Base-by-base conservation (phyloP, 2,113 vertebrate species). In the Leptobrachium leishanense region DNA sequence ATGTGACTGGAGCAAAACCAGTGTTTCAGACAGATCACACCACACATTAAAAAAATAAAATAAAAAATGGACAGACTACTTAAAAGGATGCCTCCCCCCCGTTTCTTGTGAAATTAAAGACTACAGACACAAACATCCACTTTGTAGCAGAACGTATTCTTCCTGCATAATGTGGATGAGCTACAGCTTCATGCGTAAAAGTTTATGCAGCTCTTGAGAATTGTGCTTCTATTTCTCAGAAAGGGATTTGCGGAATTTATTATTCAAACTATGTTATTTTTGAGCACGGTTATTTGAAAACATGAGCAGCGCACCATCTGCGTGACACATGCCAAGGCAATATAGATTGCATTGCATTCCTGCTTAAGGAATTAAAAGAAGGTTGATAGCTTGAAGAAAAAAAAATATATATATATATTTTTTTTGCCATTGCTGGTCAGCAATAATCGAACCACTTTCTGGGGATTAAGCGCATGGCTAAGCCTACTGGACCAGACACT, bases 391-490 rank as follows among this genome's bases (percentile, higher is more conserved):
- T 90, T 87, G 88, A 88, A 87, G 84, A 86, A 87, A 90, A 89
- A 86, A 85, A 86, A 91, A 90, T 39, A 11, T 44, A 64, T 6
- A 20, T 2, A 50, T 43, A 46, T 50, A 68, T 11, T 68, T 79
- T 93, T 94, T 95, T 96, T 94, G 93, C 93, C 93, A 96, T 97
- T 98, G 97, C 95, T 98, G 96, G 97, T 99, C 97, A 98, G 97
- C 96, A 98, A 98, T 99, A 97, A 98, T 98, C 96, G 95, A 98
- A 98, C 91, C 95, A 98, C 96, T 99, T 99, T 98, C 96, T 96
- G 93, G 94, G 96, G 97, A 99, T 99, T 99, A 98, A 96, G 91
- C 95, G 93, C 93, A 94, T 95, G 96, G 97, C 95, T 99, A 97
- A 98, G 96, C 95, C 95, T 96, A 97, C 94, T 98, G 97, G 96